These are phyloP conservation scores for Adelognathus sp. DNA, from an alignment of 2,888 invertebrate genomes.

Conservation along the genomic window DNA sequence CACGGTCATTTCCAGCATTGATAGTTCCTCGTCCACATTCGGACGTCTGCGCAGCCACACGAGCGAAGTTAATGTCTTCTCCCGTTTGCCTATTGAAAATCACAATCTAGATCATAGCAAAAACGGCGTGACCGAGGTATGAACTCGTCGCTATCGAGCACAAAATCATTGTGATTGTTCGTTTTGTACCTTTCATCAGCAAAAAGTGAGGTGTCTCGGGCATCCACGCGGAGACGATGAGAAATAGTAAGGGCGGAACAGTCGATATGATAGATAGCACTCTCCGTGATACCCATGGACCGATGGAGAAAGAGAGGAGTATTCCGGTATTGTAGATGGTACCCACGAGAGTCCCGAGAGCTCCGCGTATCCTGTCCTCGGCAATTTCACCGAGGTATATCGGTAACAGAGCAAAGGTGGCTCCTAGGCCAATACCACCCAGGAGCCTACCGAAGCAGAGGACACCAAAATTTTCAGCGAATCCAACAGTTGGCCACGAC, in stretches of 20 bases:
- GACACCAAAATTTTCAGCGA: too few relatives aligned
- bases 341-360: slow-evolving; percentile 7
- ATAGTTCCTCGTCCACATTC: slow-evolving; percentile 22
- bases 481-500: slow-evolving; percentile 5
- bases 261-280: slow-evolving; percentile 1
- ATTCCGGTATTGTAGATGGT: too few relatives aligned
- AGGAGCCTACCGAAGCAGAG: slow-evolving; percentile 15
- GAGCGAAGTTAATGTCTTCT: slow-evolving; percentile 1
- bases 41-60: slow-evolving; percentile 16
- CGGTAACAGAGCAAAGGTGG: neutral
- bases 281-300: too few relatives aligned
- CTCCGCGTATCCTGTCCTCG: slow-evolving; percentile 31
- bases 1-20: slow-evolving; percentile 1
- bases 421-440: slow-evolving; percentile 13
- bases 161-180: too few relatives aligned
- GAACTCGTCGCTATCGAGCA: too few relatives aligned
- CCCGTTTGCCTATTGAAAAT: slow-evolving; percentile 12
- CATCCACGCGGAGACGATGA: slow-evolving; percentile 10
- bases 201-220: slow-evolving; percentile 38
- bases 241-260: slow-evolving; percentile 7
- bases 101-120: too few relatives aligned
- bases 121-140: too few relatives aligned
- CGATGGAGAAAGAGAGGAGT: too few relatives aligned
- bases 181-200: too few relatives aligned
- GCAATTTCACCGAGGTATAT: slow-evolving; percentile 42